Percentiles rank a stretch among this genome's conserved stretches.
phyloP scores from a whole-genome alignment of 35 echinoderm and acorn worm genomes.

The Nesometra sesokonis region DNA sequence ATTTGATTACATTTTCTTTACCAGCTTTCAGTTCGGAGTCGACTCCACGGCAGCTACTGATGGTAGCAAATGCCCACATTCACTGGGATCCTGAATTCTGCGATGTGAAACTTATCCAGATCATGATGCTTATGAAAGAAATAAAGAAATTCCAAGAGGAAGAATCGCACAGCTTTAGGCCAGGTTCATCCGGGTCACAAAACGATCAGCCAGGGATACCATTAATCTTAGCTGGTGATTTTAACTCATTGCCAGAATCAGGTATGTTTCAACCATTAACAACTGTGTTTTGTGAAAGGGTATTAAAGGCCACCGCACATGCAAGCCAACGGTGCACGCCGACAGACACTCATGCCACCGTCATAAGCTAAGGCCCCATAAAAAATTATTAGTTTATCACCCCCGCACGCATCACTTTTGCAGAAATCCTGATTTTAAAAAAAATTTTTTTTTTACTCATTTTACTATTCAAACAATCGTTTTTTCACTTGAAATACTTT shows the following conservation, averaged over 20 bases:
- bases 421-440: too few relatives aligned
- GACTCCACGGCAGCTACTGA: conserved; percentile 42
- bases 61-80: conserved; percentile 90
- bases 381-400: too few relatives aligned
- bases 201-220: conserved; percentile 40
- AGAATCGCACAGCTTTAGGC: conserved; percentile 68
- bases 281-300: too few relatives aligned
- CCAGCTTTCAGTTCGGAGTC: neutral
- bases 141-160: conserved; percentile 85
- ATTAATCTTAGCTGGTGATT: conserved; percentile 82
- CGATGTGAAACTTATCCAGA: conserved; percentile 92
- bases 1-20: neutral
- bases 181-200: conserved; percentile 18
- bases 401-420: too few relatives aligned
- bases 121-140: conserved; percentile 98
- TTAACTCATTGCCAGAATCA: conserved; percentile 97
- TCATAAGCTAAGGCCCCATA: too few relatives aligned
- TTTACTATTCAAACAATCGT: too few relatives aligned
- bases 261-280: conserved; percentile 11
- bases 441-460: too few relatives aligned
- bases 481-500: too few relatives aligned
- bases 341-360: too few relatives aligned
- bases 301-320: too few relatives aligned
- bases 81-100: conserved; percentile 97
- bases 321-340: too few relatives aligned